These are phyloP conservation scores for Alectoris magna DNA, from an alignment of 2,797 vertebrate species.

Conservation along the genomic window DNA sequence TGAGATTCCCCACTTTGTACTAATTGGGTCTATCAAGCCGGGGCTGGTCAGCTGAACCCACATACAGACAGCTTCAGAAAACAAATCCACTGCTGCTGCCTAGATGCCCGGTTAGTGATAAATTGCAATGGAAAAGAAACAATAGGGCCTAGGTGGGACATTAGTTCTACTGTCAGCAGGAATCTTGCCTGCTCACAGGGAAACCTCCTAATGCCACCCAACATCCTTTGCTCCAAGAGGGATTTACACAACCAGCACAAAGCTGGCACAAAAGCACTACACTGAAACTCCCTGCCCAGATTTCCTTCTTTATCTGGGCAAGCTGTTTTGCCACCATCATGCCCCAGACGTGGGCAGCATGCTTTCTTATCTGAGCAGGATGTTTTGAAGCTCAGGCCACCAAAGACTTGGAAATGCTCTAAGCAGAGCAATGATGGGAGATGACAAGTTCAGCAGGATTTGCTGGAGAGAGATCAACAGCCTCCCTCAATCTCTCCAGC, in stretches of 20 bases:
- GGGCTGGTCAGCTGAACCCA: background rate
- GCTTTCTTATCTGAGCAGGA: background rate
- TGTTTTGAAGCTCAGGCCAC: background rate
- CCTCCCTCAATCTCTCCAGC: background rate
- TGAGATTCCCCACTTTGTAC: background rate
- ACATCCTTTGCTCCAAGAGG: background rate
- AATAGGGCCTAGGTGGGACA: background rate
- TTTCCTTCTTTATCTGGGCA: background rate
- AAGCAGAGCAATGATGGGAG: background rate
- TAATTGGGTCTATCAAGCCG: background rate
- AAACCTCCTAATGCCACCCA: background rate
- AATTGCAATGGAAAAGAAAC: background rate
- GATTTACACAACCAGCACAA: background rate
- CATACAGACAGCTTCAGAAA: background rate
- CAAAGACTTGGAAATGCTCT: background rate
- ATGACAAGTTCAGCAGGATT: background rate
- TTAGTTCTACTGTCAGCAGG: background rate
- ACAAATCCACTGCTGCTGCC: background rate
- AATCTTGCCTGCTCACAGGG: background rate
- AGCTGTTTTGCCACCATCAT: background rate
- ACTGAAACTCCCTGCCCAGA: background rate
- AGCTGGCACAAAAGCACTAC: background rate
- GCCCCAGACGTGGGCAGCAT: background rate
- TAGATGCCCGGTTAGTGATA: background rate
- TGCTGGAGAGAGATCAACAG: background rate